Conservation (phyloP, 2,113 vertebrate species). For the Todiramphus chloris region DNA sequence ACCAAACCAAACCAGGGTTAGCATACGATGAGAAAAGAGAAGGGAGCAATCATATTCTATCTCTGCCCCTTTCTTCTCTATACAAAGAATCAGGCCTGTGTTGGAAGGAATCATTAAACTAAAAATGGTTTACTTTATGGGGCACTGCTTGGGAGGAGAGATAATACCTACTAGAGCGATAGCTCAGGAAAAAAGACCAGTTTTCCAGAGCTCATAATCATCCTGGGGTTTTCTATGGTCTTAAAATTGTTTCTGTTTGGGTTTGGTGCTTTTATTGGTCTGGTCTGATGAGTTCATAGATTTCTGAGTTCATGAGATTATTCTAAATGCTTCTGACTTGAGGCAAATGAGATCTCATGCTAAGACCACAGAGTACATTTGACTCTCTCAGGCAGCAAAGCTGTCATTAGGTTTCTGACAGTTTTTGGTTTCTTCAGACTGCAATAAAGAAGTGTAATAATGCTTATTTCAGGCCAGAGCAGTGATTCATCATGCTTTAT, state of each 20-base stretch:
- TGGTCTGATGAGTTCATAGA: not conserved
- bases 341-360: not conserved
- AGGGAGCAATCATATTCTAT: not conserved
- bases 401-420: not conserved
- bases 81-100: not conserved
- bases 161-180: not conserved
- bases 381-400: not conserved
- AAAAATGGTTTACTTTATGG: not conserved
- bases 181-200: not conserved
- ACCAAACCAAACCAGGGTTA: not conserved
- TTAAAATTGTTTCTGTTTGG: not conserved
- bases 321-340: not conserved
- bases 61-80: not conserved
- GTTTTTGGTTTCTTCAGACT: not conserved
- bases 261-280: not conserved
- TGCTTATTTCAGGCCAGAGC: not conserved
- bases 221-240: not conserved
- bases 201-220: not conserved
- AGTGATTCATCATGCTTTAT: not conserved
- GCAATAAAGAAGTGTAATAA: not conserved
- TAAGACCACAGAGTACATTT: not conserved
- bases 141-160: not conserved
- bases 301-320: conserved; percentile 2
- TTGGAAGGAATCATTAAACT: not conserved
- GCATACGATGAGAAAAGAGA: not conserved